Evolutionary conservation across 2,113 vertebrate species (phyloP).

Genomic region (Mormyrus lacerda): DNA sequence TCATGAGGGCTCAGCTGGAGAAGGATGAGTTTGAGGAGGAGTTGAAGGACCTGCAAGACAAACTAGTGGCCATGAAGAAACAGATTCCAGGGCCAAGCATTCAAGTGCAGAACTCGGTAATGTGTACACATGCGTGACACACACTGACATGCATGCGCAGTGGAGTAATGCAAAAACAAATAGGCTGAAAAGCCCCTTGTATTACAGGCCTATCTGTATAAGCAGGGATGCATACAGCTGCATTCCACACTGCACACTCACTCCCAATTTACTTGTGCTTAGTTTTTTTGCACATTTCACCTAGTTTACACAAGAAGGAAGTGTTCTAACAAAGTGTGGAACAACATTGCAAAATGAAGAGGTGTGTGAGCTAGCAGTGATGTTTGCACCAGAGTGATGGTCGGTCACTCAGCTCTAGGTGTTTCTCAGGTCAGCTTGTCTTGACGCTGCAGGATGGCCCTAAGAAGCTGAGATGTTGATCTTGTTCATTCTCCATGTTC

Average conservation of each 20-base stretch:
- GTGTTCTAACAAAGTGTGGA: not conserved
- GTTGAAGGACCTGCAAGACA: slow-evolving; percentile 62
- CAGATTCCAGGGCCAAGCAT: slow-evolving; percentile 43
- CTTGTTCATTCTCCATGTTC: not conserved
- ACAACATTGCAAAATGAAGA: not conserved
- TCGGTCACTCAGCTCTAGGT: not conserved
- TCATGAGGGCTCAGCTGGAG: slow-evolving; percentile 71
- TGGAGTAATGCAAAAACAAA: not conserved
- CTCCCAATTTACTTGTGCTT: not conserved
- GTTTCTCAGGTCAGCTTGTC: not conserved
- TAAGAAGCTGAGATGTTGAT: not conserved
- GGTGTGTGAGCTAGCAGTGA: not conserved
- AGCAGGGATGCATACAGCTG: not conserved
- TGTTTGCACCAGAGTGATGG: not conserved
- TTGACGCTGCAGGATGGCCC: not conserved
- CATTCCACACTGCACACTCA: not conserved
- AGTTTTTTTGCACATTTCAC: not conserved
- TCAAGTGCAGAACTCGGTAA: slow-evolving; percentile 39
- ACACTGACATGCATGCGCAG: not conserved
- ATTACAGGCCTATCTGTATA: not conserved
- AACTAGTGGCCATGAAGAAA: slow-evolving; percentile 48
- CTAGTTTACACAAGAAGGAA: not conserved
- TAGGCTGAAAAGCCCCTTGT: not conserved
- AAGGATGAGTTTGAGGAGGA: slow-evolving; percentile 73
- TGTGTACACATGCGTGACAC: not conserved